These are phyloP conservation scores for Urosaurus nigricauda DNA, from an alignment of 2,797 vertebrate species.

Conservation along the genomic window DNA sequence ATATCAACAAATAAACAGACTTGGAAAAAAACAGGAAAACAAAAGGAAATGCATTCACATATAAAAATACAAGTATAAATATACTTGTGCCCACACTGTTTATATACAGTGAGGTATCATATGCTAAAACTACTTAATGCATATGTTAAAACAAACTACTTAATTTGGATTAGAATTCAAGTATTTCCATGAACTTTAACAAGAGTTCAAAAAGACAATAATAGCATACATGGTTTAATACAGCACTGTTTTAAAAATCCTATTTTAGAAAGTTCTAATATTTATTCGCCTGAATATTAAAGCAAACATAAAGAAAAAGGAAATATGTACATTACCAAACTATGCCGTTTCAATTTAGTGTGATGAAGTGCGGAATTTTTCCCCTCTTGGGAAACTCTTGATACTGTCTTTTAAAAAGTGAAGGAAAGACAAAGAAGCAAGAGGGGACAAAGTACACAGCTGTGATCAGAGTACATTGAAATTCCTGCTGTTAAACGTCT, in stretches of 20 bases:
- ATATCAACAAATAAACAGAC: background rate
- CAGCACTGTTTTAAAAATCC: background rate
- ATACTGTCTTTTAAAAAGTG: constrained; percentile 19
- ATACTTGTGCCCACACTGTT: background rate
- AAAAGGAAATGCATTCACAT: background rate
- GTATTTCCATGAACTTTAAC: background rate
- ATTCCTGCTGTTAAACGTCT: constrained; percentile 76
- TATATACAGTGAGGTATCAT: background rate
- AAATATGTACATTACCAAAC: constrained; percentile 66
- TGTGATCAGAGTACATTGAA: constrained; percentile 61
- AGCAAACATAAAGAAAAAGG: constrained; percentile 25
- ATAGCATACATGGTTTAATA: background rate
- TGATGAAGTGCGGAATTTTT: constrained; percentile 1
- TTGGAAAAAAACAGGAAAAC: background rate
- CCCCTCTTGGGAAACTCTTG: constrained; percentile 38
- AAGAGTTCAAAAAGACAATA: background rate
- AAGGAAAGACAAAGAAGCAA: constrained; percentile 50
- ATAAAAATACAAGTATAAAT: background rate
- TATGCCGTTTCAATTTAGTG: constrained; percentile 44
- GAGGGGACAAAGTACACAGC: constrained; percentile 78
- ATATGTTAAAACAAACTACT: background rate
- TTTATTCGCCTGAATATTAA: constrained; percentile 29
- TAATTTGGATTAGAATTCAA: background rate
- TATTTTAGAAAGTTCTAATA: accelerated
- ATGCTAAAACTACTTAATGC: too few species aligned